phyloP scores from a whole-genome alignment of 1,140 invertebrate genomes.

The Eueides isabella region DNA sequence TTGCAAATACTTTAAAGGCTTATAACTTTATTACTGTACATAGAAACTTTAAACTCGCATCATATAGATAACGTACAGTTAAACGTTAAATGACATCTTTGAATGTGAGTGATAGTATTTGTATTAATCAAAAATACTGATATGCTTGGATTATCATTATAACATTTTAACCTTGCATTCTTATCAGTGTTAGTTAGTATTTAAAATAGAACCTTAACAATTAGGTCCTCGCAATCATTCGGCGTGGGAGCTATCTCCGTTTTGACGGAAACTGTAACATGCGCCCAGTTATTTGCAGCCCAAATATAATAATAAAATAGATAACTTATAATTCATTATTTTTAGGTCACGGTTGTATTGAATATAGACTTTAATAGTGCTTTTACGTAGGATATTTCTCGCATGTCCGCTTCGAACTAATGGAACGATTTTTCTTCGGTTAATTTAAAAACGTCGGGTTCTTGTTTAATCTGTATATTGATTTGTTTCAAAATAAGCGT shows the following conservation, averaged over 20 bases:
- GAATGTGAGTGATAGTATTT: neutral
- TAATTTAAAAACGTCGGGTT: neutral
- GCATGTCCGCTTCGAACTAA: no score
- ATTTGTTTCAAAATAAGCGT: no score
- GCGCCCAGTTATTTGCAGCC: slow-evolving; percentile 24
- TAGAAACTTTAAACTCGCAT: no score
- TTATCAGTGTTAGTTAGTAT: slow-evolving; percentile 33
- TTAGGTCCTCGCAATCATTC: slow-evolving; percentile 21
- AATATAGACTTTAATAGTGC: neutral
- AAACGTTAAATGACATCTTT: neutral
- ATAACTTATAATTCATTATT: slow-evolving; percentile 11
- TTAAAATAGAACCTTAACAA: slow-evolving; percentile 30
- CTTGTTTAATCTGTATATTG: no score
- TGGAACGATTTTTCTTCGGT: neutral
- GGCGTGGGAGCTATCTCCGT: slow-evolving; percentile 36
- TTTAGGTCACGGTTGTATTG: slow-evolving; percentile 14
- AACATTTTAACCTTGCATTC: slow-evolving; percentile 7
- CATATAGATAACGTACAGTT: neutral
- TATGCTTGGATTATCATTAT: neutral
- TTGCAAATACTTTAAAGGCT: no score
- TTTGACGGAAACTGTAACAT: slow-evolving; percentile 38
- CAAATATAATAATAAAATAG: slow-evolving; percentile 35
- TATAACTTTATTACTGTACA: no score
- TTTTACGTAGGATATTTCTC: neutral
- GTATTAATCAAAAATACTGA: neutral